Conservation (phyloP, 2,113 vertebrate species). For the Hippoglossus stenolepis region DNA sequence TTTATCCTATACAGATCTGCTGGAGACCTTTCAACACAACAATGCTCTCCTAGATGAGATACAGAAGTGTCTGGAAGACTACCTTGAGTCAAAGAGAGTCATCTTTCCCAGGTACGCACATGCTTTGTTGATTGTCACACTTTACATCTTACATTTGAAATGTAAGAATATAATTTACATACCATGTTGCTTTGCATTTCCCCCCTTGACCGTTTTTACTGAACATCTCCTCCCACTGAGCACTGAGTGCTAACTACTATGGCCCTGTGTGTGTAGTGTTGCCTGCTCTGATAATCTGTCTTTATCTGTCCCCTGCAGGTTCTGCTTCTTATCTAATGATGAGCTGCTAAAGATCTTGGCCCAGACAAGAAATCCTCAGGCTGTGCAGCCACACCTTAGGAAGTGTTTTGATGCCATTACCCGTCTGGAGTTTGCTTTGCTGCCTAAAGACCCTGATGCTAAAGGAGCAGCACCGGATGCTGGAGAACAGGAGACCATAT, state of each 20-base stretch:
- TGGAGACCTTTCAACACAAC: slow-evolving; percentile 88
- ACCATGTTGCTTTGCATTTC: not conserved
- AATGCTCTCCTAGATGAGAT: slow-evolving; percentile 88
- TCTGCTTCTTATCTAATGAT: slow-evolving; percentile 91
- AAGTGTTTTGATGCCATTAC: slow-evolving; percentile 90
- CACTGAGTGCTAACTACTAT: not conserved
- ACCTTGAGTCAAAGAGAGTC: slow-evolving; percentile 89
- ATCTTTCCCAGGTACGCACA: slow-evolving; percentile 85
- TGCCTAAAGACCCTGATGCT: slow-evolving; percentile 50
- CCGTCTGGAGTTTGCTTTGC: slow-evolving; percentile 84
- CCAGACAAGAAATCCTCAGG: slow-evolving; percentile 88
- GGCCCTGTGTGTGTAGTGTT: not conserved
- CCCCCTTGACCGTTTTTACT: not conserved
- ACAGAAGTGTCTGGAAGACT: slow-evolving; percentile 89
- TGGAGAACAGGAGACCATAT: slow-evolving; percentile 80
- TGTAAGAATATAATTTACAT: not conserved
- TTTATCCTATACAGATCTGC: slow-evolving; percentile 77
- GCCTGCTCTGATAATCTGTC: not conserved
- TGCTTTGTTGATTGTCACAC: too few species aligned
- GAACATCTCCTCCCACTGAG: not conserved
- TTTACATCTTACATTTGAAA: not conserved
- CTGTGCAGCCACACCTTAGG: slow-evolving; percentile 88
- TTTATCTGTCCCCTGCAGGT: slow-evolving; percentile 72
- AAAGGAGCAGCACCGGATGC: slow-evolving; percentile 32
- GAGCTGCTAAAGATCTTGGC: slow-evolving; percentile 90